phyloP scores from a whole-genome alignment of 1,140 invertebrate genomes.

The Teleopsis dalmanni region DNA sequence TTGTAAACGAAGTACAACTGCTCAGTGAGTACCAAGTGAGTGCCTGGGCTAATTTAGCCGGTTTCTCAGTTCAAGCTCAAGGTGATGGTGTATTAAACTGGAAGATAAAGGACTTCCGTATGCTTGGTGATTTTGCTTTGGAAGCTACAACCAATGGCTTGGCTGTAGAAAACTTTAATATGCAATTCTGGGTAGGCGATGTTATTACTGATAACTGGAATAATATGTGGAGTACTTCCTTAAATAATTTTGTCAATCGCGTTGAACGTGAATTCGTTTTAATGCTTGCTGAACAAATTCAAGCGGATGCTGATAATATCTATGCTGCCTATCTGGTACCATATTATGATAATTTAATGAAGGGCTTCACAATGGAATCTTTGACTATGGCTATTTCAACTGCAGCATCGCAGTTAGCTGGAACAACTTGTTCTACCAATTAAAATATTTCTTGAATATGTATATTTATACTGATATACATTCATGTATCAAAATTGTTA shows the following conservation, averaged over 20 bases:
- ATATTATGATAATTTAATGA: conserved; percentile 15
- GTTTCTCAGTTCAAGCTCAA: conserved; percentile 15
- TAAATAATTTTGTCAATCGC: conserved; percentile 23
- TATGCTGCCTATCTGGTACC: conserved; percentile 14
- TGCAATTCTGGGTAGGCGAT: conserved; percentile 22
- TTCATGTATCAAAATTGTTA: no score
- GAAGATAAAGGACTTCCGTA: conserved; percentile 22
- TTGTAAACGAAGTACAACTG: conserved; percentile 23
- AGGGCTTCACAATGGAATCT: conserved; percentile 16
- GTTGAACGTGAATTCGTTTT: conserved; percentile 1
- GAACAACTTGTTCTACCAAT: no score
- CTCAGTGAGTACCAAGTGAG: conserved; percentile 16
- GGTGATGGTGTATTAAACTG: conserved; percentile 23
- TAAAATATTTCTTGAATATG: no score
- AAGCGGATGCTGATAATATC: conserved; percentile 14
- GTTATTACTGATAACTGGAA: conserved; percentile 26
- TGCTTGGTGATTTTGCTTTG: conserved; percentile 22
- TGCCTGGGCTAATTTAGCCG: conserved; percentile 6
- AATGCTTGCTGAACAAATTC: conserved; percentile 16
- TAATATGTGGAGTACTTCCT: conserved; percentile 20
- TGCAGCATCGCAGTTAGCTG: no score
- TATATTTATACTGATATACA: no score
- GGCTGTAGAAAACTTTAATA: conserved; percentile 17
- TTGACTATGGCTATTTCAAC: no score
- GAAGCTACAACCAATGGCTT: conserved; percentile 16